Base-by-base conservation (phyloP, 2,888 invertebrate genomes). In the Melitaea athalia region DNA sequence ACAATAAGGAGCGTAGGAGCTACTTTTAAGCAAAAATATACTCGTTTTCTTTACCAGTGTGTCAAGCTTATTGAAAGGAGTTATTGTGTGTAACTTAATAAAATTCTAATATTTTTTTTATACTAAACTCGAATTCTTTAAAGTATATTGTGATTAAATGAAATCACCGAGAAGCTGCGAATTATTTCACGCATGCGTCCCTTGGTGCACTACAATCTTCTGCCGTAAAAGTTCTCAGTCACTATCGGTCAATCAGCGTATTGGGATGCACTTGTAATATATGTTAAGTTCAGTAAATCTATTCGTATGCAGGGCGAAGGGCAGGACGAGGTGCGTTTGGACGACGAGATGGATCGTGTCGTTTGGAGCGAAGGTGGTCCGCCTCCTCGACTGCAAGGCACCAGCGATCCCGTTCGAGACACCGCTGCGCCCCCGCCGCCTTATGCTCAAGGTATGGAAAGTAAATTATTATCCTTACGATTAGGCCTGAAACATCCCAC, bases 341-440 rank as follows among this genome's bases (percentile, higher is more conserved):
- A 97, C 91, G 96, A 96, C 87, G 97, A 97, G 94, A 97, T 97
- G 95, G 97, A 97, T 81, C 96, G 97, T 87, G 97, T 97, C 80
- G 96, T 97, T 87, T 96, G 96, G 87, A 95, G 94, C 92, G 94
- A 94, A 74, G 93, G 78, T 92, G 94, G 88, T 93, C 94, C 92
- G 93, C 95, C 82, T 91, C 94, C 78, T 89, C 80, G 82, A 75
- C 83, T 84, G 71, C 86, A 84, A 77, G 84, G 78, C 60, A 83
- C 84, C 66, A 83, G 80, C 71, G 83, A 82, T 38, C 81, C 85
- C 24, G 80, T 89, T 68, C 80, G 88, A 82, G 84, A 86, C 79
- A 71, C 76, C 67, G 79, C 87, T 85, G 77, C 91, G 73, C 74
- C 81, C 74, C 45, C 82, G 78, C 52, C 82, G 78, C 83, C 83